A percentile compares a stretch with the other conserved stretches of the same genome.
Evolutionary conservation across 53 echinoderm and acorn worm species (phyloP).

Genomic region (Pentamera pediparva): DNA sequence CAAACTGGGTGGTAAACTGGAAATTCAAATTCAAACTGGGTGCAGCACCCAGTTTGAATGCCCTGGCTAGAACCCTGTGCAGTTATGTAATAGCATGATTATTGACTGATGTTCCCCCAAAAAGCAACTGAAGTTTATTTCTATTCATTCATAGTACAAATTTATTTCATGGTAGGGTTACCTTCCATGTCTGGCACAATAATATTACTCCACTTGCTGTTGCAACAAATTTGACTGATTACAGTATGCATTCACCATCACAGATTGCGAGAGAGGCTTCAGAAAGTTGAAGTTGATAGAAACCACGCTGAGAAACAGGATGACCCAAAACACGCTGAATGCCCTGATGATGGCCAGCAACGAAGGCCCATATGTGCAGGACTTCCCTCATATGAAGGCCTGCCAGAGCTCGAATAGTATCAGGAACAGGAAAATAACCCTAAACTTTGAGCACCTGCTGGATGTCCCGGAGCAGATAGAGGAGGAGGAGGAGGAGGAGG

Average conservation of each 20-base stretch:
- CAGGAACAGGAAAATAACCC: background rate
- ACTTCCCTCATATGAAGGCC: constrained; percentile 11
- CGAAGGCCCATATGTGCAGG: constrained; percentile 33
- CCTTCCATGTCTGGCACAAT: background rate
- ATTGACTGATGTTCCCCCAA: background rate
- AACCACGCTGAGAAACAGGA: constrained; percentile 33
- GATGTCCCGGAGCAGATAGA: background rate
- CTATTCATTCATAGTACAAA: too few species aligned
- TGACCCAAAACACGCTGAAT: constrained; percentile 37
- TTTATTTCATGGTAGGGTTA: too few species aligned
- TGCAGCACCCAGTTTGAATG: too few species aligned
- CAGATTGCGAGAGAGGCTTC: constrained; percentile 51
- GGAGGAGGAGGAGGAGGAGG: background rate
- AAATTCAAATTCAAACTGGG: too few species aligned
- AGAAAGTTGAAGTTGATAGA: constrained; percentile 33
- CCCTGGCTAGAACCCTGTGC: background rate
- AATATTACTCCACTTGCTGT: background rate
- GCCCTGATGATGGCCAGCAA: background rate
- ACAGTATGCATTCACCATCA: background rate
- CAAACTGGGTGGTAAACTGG: too few species aligned
- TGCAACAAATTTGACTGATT: background rate
- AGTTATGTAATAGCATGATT: background rate
- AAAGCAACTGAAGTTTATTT: too few species aligned
- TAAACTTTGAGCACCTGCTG: background rate
- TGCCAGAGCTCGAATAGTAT: background rate